Conservation (phyloP, 2,113 vertebrate species). For the Nyctibius bracteatus region DNA sequence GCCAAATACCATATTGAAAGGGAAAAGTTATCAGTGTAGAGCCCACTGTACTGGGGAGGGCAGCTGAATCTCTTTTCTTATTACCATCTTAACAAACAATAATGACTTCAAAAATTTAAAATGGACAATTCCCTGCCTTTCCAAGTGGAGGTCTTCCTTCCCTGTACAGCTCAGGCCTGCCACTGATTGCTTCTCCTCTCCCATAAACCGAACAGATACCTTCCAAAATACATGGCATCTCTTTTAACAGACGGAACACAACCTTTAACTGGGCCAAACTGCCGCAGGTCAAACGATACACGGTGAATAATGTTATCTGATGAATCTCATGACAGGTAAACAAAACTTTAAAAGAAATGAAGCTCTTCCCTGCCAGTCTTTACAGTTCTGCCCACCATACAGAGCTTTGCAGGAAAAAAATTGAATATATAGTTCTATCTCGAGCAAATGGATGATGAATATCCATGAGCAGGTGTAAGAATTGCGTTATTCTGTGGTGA, state of each 20-base stretch:
- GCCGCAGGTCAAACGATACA: neutral
- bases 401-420: neutral
- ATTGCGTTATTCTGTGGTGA: neutral
- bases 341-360: neutral
- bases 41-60: neutral
- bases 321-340: neutral
- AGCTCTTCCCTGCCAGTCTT: neutral
- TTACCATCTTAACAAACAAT: neutral
- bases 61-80: neutral
- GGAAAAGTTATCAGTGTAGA: neutral
- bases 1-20: neutral
- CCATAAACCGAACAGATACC: neutral
- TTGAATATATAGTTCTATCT: neutral
- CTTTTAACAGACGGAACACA: neutral
- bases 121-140: neutral
- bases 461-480: neutral
- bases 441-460: neutral
- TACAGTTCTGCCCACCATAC: neutral
- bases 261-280: neutral
- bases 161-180: neutral
- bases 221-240: fast-evolving
- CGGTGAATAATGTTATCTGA: neutral
- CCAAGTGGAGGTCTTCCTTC: neutral
- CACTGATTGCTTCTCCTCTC: neutral
- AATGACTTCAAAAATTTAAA: neutral